Evolutionary conservation across 1,140 invertebrate genomes (phyloP).

Genomic region (Sitobion miscanthi): DNA sequence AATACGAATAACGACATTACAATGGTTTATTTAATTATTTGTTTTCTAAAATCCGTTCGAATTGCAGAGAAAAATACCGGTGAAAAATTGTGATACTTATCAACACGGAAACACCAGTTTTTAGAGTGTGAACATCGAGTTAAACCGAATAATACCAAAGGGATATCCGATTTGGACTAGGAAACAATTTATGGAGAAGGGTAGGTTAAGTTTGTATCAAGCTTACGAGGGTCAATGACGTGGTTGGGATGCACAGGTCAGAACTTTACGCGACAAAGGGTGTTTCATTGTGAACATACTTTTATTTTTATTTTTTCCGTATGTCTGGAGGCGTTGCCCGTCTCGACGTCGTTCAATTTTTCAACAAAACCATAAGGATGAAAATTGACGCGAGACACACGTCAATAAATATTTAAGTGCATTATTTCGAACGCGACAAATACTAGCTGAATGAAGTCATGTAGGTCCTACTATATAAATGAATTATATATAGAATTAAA

Average conservation of each 20-base stretch:
- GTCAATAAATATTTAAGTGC: slow-evolving; percentile 16
- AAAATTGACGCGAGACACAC: slow-evolving; percentile 8
- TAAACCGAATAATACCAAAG: not conserved
- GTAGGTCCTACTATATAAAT: not conserved
- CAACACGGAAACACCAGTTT: not conserved
- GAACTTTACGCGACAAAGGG: not conserved
- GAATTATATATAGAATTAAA: not conserved
- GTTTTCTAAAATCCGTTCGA: not conserved
- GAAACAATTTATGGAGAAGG: slow-evolving; percentile 34
- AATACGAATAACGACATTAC: not conserved
- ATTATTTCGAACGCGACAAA: slow-evolving; percentile 4
- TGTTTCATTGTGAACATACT: slow-evolving; percentile 4
- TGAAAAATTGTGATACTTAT: not conserved
- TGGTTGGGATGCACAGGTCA: slow-evolving; percentile 27
- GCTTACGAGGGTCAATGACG: not conserved
- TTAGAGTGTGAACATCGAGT: not conserved
- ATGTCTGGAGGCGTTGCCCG: not conserved
- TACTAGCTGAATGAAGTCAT: not conserved
- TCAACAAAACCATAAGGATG: not conserved
- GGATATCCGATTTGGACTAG: not conserved
- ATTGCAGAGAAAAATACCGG: not conserved
- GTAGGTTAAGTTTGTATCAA: slow-evolving; percentile 40
- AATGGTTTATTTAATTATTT: not conserved
- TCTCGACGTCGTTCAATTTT: slow-evolving; percentile 2
- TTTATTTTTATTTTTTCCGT: not conserved